Evolutionary conservation across 1,140 invertebrate species (phyloP).

Genomic region (Neodiprion lecontei): DNA sequence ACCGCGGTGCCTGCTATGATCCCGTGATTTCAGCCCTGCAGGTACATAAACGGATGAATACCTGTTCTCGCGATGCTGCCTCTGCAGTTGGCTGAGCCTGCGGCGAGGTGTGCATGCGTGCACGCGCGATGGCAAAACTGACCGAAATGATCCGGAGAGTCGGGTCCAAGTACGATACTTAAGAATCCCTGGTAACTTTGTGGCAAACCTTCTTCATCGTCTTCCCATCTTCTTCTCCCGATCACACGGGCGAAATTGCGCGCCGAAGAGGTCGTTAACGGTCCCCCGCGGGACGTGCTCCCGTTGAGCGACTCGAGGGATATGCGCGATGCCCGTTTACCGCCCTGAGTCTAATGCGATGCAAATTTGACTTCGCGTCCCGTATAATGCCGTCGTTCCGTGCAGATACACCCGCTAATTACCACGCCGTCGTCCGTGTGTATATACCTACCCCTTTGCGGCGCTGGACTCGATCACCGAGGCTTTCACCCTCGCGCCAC

Average conservation of each 20-base stretch:
- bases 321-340: neutral
- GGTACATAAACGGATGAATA: too few species aligned
- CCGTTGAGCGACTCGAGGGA: neutral
- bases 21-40: too few species aligned
- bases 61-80: too few species aligned
- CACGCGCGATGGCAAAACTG: too few species aligned
- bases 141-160: too few species aligned
- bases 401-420: slow-evolving; percentile 13
- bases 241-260: neutral
- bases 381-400: slow-evolving; percentile 14
- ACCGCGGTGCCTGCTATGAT: too few species aligned
- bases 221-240: too few species aligned
- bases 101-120: too few species aligned
- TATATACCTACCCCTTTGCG: neutral
- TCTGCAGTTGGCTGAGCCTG: too few species aligned
- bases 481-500: neutral
- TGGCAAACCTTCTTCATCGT: too few species aligned
- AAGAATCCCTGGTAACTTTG: too few species aligned
- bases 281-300: neutral
- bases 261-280: neutral
- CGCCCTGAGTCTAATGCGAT: slow-evolving; percentile 10
- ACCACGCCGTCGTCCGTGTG: neutral
- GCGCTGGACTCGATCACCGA: neutral
- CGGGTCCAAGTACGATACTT: too few species aligned
- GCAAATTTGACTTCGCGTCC: slow-evolving; percentile 7